Base-by-base conservation (phyloP, 1,140 invertebrate species). In the Melanaphis sacchari region DNA sequence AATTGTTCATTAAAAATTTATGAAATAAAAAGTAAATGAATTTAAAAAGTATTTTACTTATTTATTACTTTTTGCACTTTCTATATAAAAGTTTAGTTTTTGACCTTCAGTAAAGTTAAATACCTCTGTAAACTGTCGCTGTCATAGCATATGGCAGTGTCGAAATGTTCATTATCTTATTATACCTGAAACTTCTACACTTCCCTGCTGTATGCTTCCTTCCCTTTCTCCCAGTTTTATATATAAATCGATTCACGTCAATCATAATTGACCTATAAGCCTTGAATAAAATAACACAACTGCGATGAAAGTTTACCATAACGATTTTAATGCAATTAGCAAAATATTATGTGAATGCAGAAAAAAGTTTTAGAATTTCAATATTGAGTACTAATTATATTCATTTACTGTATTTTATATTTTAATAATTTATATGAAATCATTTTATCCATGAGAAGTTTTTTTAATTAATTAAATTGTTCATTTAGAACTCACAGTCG, bases 231-330 rank as follows among this genome's bases (percentile, higher is more conserved):
- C 18, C 9, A 1, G 59, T 46, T 91, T n/a, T 22, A 81, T 41
- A 76, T 46, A 91, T 81, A 91, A 81, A 91, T 91, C 90, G 90
- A 91, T 91, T 91, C 90, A n/a, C 15, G 90, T 91, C 90, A 91
- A 91, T 91, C 90, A 52, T 81, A 66, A 91, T 82, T 91, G 90
- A 91, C 90, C 90, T 91, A 91, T 91, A 91, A 91, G 66, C 90
- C 41, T 81, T 38, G 41, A 81, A 91, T 91, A 91, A 91, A 91
- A 82, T 46, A 81, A 36, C 26, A 2, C n/a, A 2, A 76, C 89
- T 66, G 6, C 54, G 5, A 59, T 31, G 54, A 87, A 18, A 22
- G 54, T 24, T 54, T 40, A n/a, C 21, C 15, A 59, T 66, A 49
- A 18, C 59, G 54, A 43, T 76, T 91, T 81, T 91, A 59, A 91